Conservation (phyloP, 2,113 vertebrate genomes). For the Eudyptes chrysolophus region DNA sequence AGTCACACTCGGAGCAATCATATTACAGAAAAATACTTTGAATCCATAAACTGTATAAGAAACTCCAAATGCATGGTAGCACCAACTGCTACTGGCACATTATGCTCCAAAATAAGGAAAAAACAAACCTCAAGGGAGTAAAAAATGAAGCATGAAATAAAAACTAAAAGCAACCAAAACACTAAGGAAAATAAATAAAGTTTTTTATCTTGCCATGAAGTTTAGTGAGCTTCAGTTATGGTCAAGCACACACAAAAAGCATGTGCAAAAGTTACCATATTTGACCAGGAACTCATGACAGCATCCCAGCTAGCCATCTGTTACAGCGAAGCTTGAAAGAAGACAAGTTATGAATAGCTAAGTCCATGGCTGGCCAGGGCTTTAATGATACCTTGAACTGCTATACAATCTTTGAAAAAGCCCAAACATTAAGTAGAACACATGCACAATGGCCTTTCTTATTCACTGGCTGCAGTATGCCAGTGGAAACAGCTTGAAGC, state of each 20-base stretch:
- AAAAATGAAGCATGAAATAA: background rate
- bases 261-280: background rate
- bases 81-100: background rate
- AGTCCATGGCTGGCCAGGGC: background rate
- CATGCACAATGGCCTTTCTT: background rate
- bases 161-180: background rate
- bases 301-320: background rate
- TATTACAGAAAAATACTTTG: background rate
- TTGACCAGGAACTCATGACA: background rate
- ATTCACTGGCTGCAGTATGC: background rate
- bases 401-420: background rate
- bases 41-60: background rate
- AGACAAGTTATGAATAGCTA: background rate
- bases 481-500: background rate
- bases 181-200: background rate
- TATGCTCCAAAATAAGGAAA: background rate
- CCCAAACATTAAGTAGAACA: background rate
- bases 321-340: background rate
- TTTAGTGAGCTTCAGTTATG: background rate
- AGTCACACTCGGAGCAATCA: background rate
- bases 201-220: background rate
- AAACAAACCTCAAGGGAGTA: background rate
- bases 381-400: background rate
- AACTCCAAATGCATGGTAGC: background rate
- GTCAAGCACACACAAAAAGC: background rate